Evolutionary conservation across 1,140 invertebrate species (phyloP).

Genomic region (Spodoptera litura): DNA sequence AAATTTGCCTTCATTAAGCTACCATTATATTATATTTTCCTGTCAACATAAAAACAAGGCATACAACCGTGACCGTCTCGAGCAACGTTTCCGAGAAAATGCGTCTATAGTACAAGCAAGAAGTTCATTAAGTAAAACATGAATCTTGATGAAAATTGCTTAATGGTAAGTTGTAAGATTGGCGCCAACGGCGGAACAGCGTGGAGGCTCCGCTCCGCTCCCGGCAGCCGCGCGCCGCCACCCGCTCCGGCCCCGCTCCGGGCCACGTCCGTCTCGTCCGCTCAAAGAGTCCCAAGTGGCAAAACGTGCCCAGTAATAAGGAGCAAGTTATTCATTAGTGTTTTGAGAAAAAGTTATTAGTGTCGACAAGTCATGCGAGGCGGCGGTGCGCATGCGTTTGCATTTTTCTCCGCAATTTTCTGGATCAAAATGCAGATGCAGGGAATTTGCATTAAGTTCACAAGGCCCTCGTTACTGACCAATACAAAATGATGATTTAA

Average conservation of each 20-base stretch:
- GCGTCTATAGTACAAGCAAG: slow-evolving; percentile 53
- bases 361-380: slow-evolving; percentile 65
- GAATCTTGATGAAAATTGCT: slow-evolving; percentile 71
- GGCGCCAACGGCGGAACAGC: slow-evolving; percentile 57
- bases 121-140: slow-evolving; percentile 65
- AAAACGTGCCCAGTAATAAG: slow-evolving; percentile 80
- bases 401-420: slow-evolving; percentile 71
- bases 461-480: slow-evolving; percentile 39
- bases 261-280: slow-evolving; percentile 30
- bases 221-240: neutral
- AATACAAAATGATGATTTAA: slow-evolving; percentile 34
- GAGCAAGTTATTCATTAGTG: slow-evolving; percentile 79
- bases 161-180: slow-evolving; percentile 69
- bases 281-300: slow-evolving; percentile 57
- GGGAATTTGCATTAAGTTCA: slow-evolving; percentile 45
- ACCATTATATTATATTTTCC: slow-evolving; percentile 19
- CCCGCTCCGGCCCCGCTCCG: neutral
- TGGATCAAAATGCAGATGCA: slow-evolving; percentile 52
- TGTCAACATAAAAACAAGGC: slow-evolving; percentile 10
- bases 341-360: slow-evolving; percentile 80
- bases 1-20: slow-evolving; percentile 23
- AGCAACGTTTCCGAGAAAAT: slow-evolving; percentile 34
- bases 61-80: neutral
- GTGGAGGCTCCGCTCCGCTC: neutral
- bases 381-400: slow-evolving; percentile 70